Conservation (phyloP, 2,797 vertebrate species). For the Enteromius afrohamiltoni region DNA sequence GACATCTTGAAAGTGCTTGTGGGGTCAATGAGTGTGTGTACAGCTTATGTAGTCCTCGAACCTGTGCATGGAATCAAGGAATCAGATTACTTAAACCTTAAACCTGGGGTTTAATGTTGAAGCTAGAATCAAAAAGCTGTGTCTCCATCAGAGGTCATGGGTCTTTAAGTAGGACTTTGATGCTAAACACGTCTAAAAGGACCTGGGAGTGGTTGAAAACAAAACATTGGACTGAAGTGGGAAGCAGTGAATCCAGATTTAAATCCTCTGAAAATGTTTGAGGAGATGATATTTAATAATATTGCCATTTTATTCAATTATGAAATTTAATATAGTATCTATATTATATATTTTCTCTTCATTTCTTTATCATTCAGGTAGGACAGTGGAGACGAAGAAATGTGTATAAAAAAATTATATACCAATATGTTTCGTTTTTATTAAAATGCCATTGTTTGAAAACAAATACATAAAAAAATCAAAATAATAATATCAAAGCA, state of each 20-base stretch:
- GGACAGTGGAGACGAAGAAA: too few relatives aligned
- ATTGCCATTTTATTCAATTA: not conserved
- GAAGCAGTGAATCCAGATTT: not conserved
- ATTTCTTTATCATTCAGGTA: too few relatives aligned
- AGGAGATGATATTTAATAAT: not conserved
- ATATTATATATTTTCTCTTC: too few relatives aligned
- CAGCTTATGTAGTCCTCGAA: not conserved
- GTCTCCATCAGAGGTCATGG: not conserved
- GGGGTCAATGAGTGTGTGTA: constrained; percentile 39
- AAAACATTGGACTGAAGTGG: not conserved
- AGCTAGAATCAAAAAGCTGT: constrained; percentile 6
- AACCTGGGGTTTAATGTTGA: not conserved
- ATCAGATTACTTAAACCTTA: not conserved
- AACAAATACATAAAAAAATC: not conserved
- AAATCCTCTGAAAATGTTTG: not conserved
- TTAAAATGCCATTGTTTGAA: not conserved
- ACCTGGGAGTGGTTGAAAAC: not conserved
- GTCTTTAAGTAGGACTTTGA: not conserved
- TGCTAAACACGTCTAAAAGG: constrained; percentile 7
- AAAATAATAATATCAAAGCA: not conserved
- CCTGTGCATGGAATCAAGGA: not conserved
- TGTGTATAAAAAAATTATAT: not conserved
- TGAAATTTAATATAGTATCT: not conserved
- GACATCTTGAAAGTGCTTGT: constrained; percentile 15
- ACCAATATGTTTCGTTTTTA: not conserved